These are phyloP conservation scores for human (Homo sapiens) DNA, from an alignment of 2,113 vertebrate genomes.

Conservation along the genomic window DNA sequence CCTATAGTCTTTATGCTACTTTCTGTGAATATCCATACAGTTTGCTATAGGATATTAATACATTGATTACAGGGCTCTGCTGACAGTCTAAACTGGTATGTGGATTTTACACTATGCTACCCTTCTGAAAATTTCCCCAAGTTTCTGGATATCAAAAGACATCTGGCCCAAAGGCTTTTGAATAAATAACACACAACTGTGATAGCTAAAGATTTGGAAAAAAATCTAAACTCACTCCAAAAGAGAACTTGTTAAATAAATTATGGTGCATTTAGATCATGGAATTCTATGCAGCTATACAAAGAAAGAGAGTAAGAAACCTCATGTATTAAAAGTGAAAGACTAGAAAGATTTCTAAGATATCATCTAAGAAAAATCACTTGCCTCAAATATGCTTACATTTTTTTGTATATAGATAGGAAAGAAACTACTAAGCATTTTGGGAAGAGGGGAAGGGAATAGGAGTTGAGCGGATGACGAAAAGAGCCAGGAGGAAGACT, in stretches of 20 bases:
- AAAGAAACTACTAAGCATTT: accelerated
- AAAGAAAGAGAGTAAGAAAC: too few relatives aligned
- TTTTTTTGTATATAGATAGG: not conserved
- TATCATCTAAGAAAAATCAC: not conserved
- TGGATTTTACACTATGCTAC: accelerated
- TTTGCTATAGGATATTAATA: accelerated
- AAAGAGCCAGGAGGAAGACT: accelerated
- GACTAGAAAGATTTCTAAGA: not conserved
- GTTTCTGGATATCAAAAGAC: not conserved
- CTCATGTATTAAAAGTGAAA: accelerated
- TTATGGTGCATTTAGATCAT: accelerated
- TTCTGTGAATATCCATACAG: accelerated
- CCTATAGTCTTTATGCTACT: accelerated
- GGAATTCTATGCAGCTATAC: accelerated
- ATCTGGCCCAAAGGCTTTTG: not conserved
- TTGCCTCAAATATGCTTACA: not conserved
- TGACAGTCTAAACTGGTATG: accelerated
- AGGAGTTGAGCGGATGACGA: accelerated
- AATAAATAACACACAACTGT: not conserved
- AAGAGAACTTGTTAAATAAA: accelerated
- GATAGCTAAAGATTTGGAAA: accelerated
- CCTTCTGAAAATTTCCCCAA: not conserved
- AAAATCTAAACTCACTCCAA: not conserved
- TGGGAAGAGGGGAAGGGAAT: accelerated
- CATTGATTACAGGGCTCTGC: accelerated